These are phyloP conservation scores for Sphecodes monilicornis DNA, from an alignment of 2,888 invertebrate genomes.

Conservation along the genomic window DNA sequence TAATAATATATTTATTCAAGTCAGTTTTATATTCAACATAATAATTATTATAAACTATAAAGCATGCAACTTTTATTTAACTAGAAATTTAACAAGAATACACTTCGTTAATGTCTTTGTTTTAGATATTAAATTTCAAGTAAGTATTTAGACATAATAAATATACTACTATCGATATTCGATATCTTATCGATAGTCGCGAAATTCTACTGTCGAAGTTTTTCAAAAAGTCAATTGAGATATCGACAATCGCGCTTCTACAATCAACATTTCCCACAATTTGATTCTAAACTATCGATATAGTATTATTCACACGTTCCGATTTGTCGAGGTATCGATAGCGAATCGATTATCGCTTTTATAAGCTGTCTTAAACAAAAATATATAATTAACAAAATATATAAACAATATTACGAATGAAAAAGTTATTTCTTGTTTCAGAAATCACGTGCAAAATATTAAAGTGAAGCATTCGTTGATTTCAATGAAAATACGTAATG, in stretches of 20 bases:
- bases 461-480: not conserved
- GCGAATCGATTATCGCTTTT: conserved; percentile 32
- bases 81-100: not conserved
- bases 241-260: not conserved
- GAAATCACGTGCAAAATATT: conserved; percentile 3
- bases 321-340: conserved; percentile 18
- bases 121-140: not conserved
- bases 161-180: not conserved
- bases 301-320: not conserved
- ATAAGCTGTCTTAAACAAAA: conserved; percentile 18
- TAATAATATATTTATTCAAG: not conserved
- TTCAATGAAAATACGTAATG: not conserved
- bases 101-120: not conserved
- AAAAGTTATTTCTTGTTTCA: not conserved
- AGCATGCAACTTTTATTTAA: not conserved
- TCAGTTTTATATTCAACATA: not conserved
- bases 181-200: not conserved
- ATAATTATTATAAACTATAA: not conserved
- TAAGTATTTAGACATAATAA: conserved; percentile 14
- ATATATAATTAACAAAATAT: conserved; percentile 18
- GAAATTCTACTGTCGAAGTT: too few species aligned
- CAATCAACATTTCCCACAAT: conserved; percentile 7
- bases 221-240: too few species aligned
- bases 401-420: conserved; percentile 5
- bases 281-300: conserved; percentile 26